Conservation (phyloP, 2,113 vertebrate species). For the Myanophis thanlyinensis region DNA sequence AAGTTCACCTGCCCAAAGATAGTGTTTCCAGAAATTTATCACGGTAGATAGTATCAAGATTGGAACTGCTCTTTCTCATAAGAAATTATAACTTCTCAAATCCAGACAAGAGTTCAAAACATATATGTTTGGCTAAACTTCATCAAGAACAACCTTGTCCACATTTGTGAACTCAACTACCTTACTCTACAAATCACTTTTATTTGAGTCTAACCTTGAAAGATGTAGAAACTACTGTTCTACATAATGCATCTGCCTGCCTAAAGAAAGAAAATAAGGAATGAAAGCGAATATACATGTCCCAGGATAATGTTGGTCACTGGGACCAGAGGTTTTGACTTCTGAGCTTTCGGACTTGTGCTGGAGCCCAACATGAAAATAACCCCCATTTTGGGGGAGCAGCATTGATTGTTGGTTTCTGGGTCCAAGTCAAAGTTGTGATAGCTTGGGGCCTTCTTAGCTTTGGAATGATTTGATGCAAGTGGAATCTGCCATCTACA, state of each 20-base stretch:
- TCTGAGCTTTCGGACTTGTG: no score
- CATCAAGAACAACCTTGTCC: not conserved
- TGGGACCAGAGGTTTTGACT: no score
- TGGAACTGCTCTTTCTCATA: not conserved
- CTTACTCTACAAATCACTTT: not conserved
- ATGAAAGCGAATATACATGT: no score
- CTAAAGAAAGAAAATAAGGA: not conserved
- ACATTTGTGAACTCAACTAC: not conserved
- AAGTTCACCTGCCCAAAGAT: not conserved
- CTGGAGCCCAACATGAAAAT: not conserved
- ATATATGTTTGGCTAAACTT: not conserved
- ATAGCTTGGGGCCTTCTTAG: not conserved
- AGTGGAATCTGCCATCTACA: not conserved
- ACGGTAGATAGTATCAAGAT: not conserved
- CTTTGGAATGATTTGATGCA: not conserved
- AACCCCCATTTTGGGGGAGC: not conserved
- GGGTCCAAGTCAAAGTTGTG: not conserved
- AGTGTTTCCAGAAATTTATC: not conserved
- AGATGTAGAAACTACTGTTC: not conserved
- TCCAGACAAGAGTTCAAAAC: not conserved
- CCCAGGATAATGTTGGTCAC: no score
- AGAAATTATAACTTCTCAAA: not conserved
- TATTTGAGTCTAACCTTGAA: not conserved
- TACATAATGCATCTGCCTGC: not conserved
- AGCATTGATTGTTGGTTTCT: not conserved